phyloP scores from a whole-genome alignment of 2,797 vertebrate genomes.

The Spondyliosoma cantharus region DNA sequence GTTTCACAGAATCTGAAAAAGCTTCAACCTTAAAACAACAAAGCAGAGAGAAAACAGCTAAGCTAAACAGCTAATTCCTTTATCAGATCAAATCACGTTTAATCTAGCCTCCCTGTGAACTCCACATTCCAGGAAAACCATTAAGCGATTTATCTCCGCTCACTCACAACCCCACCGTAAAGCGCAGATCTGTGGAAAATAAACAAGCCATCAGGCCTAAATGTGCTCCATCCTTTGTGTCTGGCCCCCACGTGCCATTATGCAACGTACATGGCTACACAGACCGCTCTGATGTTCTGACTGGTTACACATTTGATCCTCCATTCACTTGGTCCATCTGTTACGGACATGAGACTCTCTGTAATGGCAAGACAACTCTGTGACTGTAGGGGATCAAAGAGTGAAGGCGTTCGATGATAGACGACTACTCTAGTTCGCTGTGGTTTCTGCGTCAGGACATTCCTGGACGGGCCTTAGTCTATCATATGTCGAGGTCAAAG shows the following conservation, averaged over 20 bases:
- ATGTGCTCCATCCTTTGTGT: constrained; percentile 67
- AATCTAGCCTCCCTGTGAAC: constrained; percentile 77
- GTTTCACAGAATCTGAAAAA: constrained; percentile 12
- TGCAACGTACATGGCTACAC: constrained; percentile 34
- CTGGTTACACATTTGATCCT: constrained; percentile 27
- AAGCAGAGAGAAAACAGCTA: background rate
- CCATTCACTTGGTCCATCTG: constrained; percentile 23
- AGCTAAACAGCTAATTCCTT: constrained; percentile 35
- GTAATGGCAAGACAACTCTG: constrained; percentile 11
- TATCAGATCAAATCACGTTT: constrained; percentile 63
- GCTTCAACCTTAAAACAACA: constrained; percentile 46
- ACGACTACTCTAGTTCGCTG: constrained; percentile 25
- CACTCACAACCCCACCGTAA: constrained; percentile 62
- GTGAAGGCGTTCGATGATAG: constrained; percentile 31
- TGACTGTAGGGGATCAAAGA: constrained; percentile 41
- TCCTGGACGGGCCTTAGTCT: constrained; percentile 23
- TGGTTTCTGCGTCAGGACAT: constrained; percentile 38
- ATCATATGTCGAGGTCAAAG: constrained; percentile 35
- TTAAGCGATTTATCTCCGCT: constrained; percentile 78
- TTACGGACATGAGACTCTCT: constrained; percentile 2
- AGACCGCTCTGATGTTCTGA: constrained; percentile 8
- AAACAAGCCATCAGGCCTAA: constrained; percentile 75
- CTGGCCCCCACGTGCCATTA: constrained; percentile 48
- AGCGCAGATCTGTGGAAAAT: constrained; percentile 64
- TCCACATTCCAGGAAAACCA: constrained; percentile 82